These are phyloP conservation scores for Drosophila repletoides DNA, from an alignment of 1,140 invertebrate genomes.

Conservation along the genomic window DNA sequence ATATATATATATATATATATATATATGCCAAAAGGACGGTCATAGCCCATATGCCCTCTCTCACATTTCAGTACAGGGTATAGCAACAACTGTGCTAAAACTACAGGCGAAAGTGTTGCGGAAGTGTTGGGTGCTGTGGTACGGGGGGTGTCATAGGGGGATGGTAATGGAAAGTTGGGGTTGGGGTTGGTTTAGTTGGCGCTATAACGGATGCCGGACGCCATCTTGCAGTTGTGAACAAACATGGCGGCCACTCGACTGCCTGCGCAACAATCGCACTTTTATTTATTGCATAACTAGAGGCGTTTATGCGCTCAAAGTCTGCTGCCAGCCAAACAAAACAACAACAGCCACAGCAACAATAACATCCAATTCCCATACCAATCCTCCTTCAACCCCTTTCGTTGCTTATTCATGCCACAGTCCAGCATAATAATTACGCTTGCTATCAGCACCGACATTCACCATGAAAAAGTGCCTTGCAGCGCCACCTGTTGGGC, in stretches of 20 bases:
- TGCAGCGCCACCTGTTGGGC: slow-evolving; percentile 70
- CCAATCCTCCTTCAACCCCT: background rate
- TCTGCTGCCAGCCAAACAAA: slow-evolving; percentile 21
- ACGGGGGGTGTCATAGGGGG: background rate
- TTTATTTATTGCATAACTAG: slow-evolving; percentile 77
- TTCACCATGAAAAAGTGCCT: slow-evolving; percentile 70
- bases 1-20: too few species aligned
- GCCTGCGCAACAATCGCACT: slow-evolving; percentile 62
- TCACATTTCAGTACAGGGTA: too few species aligned
- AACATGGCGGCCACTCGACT: slow-evolving; percentile 60
- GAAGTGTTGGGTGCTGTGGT: background rate
- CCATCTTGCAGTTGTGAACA: slow-evolving; percentile 69
- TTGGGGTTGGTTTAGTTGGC: slow-evolving; percentile 35
- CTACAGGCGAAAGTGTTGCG: slow-evolving; percentile 59
- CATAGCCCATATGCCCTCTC: too few species aligned
- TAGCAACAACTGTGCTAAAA: background rate
- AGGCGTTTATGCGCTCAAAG: slow-evolving; percentile 64
- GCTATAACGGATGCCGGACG: slow-evolving; percentile 61
- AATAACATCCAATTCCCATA: background rate
- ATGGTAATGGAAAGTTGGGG: background rate
- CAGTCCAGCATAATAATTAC: slow-evolving; percentile 68
- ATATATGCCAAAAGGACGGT: too few species aligned
- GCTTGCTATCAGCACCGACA: slow-evolving; percentile 68
- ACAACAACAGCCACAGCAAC: background rate
- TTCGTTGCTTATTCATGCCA: background rate